Percentiles rank a stretch among this genome's conserved stretches.
Evolutionary conservation across 1,140 invertebrate genomes (phyloP).

Genomic region (Bemisia tabaci): DNA sequence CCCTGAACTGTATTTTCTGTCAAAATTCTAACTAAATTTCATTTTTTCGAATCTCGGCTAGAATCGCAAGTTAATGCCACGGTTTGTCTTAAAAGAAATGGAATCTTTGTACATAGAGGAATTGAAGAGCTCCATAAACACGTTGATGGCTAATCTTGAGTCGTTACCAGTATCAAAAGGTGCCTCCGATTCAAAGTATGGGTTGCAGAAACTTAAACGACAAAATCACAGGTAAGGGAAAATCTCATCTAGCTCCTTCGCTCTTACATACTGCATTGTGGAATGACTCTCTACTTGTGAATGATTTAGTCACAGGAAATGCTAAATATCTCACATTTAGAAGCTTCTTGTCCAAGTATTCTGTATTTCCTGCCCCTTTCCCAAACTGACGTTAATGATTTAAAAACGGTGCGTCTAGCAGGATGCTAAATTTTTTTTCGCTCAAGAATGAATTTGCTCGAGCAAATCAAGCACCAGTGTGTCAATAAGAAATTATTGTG

Average conservation of each 20-base stretch:
- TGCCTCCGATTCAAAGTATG: conserved; percentile 93
- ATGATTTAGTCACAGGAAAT: background rate
- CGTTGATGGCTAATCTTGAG: conserved; percentile 97
- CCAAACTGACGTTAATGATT: background rate
- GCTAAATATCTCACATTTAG: background rate
- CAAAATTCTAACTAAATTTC: no score
- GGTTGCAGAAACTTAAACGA: conserved; percentile 85
- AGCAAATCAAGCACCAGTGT: no score
- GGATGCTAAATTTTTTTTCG: no score
- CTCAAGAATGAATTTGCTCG: no score
- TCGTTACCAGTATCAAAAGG: conserved; percentile 95
- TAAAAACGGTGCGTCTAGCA: no score
- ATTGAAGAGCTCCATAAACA: conserved; percentile 91
- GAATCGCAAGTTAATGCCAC: conserved; percentile 95
- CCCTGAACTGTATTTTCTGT: no score
- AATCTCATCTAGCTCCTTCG: background rate
- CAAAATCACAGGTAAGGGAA: conserved; percentile 79
- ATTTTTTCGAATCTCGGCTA: no score
- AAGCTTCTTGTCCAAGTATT: background rate
- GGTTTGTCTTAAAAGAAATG: conserved; percentile 99
- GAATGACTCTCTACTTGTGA: background rate
- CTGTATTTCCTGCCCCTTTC: no score
- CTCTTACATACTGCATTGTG: background rate
- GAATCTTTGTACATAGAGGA: conserved; percentile 98
- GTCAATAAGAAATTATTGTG: no score